phyloP scores from a whole-genome alignment of 1,140 invertebrate species.

The Trichomalopsis sarcophagae region DNA sequence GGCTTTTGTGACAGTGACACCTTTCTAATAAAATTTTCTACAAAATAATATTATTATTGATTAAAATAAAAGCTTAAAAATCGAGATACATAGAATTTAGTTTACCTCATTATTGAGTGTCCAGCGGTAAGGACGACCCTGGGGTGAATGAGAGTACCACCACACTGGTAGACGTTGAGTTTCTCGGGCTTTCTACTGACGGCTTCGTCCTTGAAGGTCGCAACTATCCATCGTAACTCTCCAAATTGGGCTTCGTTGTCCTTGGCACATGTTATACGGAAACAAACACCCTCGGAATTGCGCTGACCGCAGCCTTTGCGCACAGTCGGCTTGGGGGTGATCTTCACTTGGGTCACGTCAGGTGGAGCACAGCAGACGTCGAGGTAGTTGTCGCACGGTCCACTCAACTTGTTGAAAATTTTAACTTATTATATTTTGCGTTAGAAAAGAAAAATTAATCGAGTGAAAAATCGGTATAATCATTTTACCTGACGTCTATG shows the following conservation, averaged over 20 bases:
- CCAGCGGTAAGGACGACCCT: constrained; percentile 83
- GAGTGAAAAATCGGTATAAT: neutral
- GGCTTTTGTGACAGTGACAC: too few species aligned
- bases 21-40: too few species aligned
- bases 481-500: constrained; percentile 82
- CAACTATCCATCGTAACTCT: constrained; percentile 91
- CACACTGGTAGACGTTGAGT: constrained; percentile 83
- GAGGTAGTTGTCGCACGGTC: constrained; percentile 78
- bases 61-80: too few species aligned
- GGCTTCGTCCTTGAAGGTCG: constrained; percentile 79
- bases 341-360: constrained; percentile 64
- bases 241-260: constrained; percentile 82
- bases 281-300: constrained; percentile 82
- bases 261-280: constrained; percentile 80
- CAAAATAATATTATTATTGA: too few species aligned
- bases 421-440: neutral
- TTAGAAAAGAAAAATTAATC: neutral
- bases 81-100: too few species aligned
- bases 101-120: constrained; percentile 69
- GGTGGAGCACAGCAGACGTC: constrained; percentile 79
- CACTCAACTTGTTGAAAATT: constrained; percentile 66
- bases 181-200: constrained; percentile 74
- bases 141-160: constrained; percentile 84
- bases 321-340: constrained; percentile 54
- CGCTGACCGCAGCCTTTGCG: constrained; percentile 80